Evolutionary conservation across 2,888 invertebrate genomes (phyloP).

Genomic region (Cataglyphis rosenhaueri): DNA sequence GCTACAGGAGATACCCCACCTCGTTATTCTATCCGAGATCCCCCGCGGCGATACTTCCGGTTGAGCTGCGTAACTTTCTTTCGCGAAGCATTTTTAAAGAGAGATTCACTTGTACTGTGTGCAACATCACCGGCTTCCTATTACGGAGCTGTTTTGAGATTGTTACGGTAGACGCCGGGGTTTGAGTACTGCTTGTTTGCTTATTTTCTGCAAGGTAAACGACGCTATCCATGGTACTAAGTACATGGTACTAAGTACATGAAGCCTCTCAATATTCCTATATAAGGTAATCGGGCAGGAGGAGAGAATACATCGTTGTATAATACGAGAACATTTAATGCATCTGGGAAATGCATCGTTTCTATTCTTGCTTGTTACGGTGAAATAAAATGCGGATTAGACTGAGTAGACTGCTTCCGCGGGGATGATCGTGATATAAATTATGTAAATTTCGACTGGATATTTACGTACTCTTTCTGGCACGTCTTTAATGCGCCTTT

Average conservation of each 20-base stretch:
- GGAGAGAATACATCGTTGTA: constrained; percentile 12
- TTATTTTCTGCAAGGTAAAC: constrained; percentile 68
- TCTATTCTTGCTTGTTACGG: constrained; percentile 35
- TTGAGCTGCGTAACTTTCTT: not conserved
- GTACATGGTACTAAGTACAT: constrained; percentile 56
- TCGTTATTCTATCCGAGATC: constrained; percentile 25
- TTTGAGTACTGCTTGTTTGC: constrained; percentile 68
- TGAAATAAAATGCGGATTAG: constrained; percentile 31
- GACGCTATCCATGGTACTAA: constrained; percentile 38
- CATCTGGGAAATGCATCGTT: not conserved
- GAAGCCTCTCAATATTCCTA: constrained; percentile 62
- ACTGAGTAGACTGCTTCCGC: not conserved
- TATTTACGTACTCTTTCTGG: constrained; percentile 49
- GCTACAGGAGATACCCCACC: not conserved
- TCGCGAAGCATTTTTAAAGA: constrained; percentile 20
- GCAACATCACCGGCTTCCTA: constrained; percentile 54
- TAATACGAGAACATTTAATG: not conserved
- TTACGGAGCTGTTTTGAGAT: constrained; percentile 65
- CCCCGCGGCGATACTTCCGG: constrained; percentile 37
- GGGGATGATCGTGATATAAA: constrained; percentile 31
- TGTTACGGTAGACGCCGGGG: constrained; percentile 60
- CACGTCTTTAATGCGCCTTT: constrained; percentile 47
- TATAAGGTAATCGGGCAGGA: constrained; percentile 57
- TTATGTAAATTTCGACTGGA: constrained; percentile 47
- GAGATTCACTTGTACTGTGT: constrained; percentile 35